Conservation (phyloP, 2,888 invertebrate genomes). For the Myopa tessellatipennis region DNA sequence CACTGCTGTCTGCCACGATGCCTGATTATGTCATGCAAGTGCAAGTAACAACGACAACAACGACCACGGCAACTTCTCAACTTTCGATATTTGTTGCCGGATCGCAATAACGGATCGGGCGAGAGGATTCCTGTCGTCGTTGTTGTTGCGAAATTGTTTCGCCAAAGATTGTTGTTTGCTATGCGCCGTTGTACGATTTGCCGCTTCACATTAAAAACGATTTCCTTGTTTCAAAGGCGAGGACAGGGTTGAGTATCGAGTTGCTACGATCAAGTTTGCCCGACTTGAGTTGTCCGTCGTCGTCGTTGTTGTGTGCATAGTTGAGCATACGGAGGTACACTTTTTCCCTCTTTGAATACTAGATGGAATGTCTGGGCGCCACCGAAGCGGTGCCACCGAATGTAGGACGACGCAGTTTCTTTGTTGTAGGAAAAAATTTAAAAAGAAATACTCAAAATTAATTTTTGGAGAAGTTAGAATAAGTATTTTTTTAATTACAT, state of each 20-base stretch:
- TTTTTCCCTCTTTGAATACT: too few species aligned
- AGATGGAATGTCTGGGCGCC: too few species aligned
- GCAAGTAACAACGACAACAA: slow-evolving; percentile 12
- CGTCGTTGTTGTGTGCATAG: too few species aligned
- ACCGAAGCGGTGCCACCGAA: too few species aligned
- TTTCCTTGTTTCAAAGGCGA: slow-evolving; percentile 30
- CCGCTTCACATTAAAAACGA: slow-evolving; percentile 11
- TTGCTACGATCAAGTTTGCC: background rate
- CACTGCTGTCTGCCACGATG: slow-evolving; percentile 42
- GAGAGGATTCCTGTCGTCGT: slow-evolving; percentile 15
- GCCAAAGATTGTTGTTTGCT: background rate
- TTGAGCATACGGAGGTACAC: too few species aligned
- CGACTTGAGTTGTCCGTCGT: background rate
- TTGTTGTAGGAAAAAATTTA: too few species aligned
- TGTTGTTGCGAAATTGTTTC: background rate
- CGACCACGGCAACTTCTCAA: background rate
- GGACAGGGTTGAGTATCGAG: slow-evolving; percentile 8
- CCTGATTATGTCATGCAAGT: slow-evolving; percentile 60
- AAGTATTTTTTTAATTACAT: too few species aligned
- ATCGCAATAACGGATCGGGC: background rate
- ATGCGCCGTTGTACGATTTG: background rate
- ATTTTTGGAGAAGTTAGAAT: too few species aligned
- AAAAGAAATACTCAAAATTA: too few species aligned
- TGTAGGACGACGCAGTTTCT: too few species aligned
- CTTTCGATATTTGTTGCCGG: too few species aligned